phyloP scores from a whole-genome alignment of 1,140 invertebrate genomes.

The Zaprionus inermis region DNA sequence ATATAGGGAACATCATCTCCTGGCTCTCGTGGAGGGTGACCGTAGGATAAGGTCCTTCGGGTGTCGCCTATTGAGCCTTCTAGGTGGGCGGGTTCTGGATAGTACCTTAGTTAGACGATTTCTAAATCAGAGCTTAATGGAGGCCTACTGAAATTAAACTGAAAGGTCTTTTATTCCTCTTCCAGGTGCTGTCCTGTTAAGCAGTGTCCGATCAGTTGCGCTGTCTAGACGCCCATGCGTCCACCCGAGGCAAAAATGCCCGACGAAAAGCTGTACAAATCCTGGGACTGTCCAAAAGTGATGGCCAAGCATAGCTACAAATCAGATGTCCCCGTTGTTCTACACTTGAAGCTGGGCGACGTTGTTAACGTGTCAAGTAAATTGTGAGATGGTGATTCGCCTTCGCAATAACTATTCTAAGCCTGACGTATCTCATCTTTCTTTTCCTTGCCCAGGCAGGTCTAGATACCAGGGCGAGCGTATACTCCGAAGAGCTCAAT shows the following conservation, averaged over 20 bases:
- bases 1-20: no score
- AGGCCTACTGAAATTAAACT: neutral
- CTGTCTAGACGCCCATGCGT: slow-evolving; percentile 93
- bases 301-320: slow-evolving; percentile 92
- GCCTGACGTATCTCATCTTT: neutral
- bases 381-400: slow-evolving; percentile 91
- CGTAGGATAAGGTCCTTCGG: no score
- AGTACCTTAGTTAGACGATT: no score
- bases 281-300: slow-evolving; percentile 96
- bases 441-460: slow-evolving; percentile 88
- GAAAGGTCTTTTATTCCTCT: neutral
- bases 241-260: slow-evolving; percentile 89
- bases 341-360: slow-evolving; percentile 92
- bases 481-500: slow-evolving; percentile 94
- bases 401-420: neutral
- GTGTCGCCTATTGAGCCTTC: no score
- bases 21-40: no score
- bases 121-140: no score
- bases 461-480: slow-evolving; percentile 97
- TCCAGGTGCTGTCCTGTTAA: slow-evolving; percentile 88
- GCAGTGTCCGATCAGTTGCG: slow-evolving; percentile 92
- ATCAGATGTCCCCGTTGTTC: slow-evolving; percentile 94
- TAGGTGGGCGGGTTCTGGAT: no score
- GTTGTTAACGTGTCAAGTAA: slow-evolving; percentile 96
- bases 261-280: slow-evolving; percentile 95